phyloP scores from a whole-genome alignment of 2,113 vertebrate species.

The Hassar affinis region DNA sequence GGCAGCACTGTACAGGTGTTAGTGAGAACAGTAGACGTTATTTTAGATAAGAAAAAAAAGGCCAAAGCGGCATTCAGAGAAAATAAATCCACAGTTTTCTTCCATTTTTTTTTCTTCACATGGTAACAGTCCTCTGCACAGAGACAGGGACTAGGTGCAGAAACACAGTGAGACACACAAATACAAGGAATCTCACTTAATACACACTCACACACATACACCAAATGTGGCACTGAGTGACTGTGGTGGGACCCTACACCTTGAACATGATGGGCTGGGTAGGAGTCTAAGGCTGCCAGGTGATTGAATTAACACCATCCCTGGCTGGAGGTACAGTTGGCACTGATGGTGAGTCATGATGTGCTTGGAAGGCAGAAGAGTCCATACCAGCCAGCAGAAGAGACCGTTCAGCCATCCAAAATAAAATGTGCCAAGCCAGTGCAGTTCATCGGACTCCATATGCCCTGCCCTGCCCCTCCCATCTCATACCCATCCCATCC shows the following conservation, averaged over 20 bases:
- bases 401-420: slow-evolving; percentile 71
- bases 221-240: slow-evolving; percentile 37
- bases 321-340: slow-evolving; percentile 47
- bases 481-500: slow-evolving; percentile 65
- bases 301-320: slow-evolving; percentile 38
- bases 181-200: slow-evolving; percentile 37
- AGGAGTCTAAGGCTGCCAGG: not conserved
- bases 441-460: slow-evolving; percentile 71
- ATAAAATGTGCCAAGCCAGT: slow-evolving; percentile 68
- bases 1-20: slow-evolving; percentile 67
- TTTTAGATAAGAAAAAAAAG: slow-evolving; percentile 55
- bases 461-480: slow-evolving; percentile 62
- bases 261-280: slow-evolving; percentile 13
- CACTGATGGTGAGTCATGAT: slow-evolving; percentile 66
- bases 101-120: slow-evolving; percentile 59
- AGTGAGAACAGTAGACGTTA: slow-evolving; percentile 67
- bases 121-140: slow-evolving; percentile 50
- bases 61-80: slow-evolving; percentile 61
- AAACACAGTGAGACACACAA: slow-evolving; percentile 46
- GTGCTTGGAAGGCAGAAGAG: slow-evolving; percentile 58
- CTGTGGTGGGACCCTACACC: slow-evolving; percentile 38
- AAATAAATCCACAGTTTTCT: slow-evolving; percentile 77
- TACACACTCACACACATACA: slow-evolving; percentile 35
- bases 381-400: slow-evolving; percentile 88
- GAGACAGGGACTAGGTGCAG: slow-evolving; percentile 52